Percentiles rank a stretch among this genome's conserved stretches.
Conservation (phyloP, 1,140 invertebrate species). For the Dendrolimus punctatus region DNA sequence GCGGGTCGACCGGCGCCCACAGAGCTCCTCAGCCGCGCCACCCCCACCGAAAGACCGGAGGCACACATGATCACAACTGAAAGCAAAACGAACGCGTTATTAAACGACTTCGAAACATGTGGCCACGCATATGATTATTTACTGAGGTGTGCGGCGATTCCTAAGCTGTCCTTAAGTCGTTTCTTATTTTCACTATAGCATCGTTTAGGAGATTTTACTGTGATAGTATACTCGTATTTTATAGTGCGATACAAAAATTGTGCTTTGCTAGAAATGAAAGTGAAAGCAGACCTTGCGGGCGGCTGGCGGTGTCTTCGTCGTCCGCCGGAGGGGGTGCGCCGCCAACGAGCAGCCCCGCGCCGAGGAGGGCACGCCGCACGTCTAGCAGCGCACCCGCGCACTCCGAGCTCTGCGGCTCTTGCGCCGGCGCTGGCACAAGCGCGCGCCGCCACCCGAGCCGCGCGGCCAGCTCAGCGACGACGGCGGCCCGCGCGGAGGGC, state of each 20-base stretch:
- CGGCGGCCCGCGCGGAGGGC: constrained; percentile 19
- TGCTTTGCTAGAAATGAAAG: too few relatives aligned
- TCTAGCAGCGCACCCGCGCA: constrained; percentile 22
- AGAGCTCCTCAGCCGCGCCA: background rate
- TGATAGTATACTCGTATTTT: too few relatives aligned
- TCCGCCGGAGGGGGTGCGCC: constrained; percentile 7
- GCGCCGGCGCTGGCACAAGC: constrained; percentile 12
- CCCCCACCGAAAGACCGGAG: constrained; percentile 1
- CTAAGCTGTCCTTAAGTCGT: too few relatives aligned
- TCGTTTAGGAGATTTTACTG: too few relatives aligned
- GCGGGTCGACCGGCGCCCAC: constrained; percentile 5
- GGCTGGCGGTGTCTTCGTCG: constrained; percentile 6
- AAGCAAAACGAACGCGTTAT: constrained; percentile 4
- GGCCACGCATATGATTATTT: too few relatives aligned
- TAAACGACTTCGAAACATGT: background rate
- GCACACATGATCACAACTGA: constrained; percentile 27
- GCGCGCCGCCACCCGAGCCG: constrained; percentile 29
- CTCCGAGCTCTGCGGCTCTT: constrained; percentile 7
- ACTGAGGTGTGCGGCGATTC: too few relatives aligned
- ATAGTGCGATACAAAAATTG: too few relatives aligned
- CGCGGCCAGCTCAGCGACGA: constrained; percentile 18
- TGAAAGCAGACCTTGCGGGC: constrained; percentile 24
- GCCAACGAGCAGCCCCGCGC: constrained; percentile 21
- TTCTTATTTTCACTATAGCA: too few relatives aligned
- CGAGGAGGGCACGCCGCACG: constrained; percentile 20